Conservation (phyloP, 37 sponge, comb jelly and placozoan species). For the Amphimedon queenslandica region DNA sequence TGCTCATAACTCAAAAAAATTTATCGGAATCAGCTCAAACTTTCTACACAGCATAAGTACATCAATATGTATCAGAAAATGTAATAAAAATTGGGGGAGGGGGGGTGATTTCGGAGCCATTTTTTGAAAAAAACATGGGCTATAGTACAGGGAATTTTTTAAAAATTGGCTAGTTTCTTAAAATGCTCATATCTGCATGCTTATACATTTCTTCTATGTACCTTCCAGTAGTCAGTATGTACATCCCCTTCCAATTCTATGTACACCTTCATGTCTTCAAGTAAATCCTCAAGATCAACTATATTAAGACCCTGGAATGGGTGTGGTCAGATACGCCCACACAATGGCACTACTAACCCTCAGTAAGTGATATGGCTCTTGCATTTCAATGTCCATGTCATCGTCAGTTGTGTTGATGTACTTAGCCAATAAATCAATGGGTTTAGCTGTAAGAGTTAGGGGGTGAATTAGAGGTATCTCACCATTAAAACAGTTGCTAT, state of each 20-base stretch:
- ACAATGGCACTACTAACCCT: slow-evolving; percentile 35
- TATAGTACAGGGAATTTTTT: too few relatives aligned
- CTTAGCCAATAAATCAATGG: slow-evolving; percentile 96
- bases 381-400: slow-evolving; percentile 81
- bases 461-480: not conserved
- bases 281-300: slow-evolving; percentile 89
- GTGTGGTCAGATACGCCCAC: not conserved
- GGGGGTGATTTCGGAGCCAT: too few relatives aligned
- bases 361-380: slow-evolving; percentile 84
- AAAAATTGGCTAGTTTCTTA: too few relatives aligned
- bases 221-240: slow-evolving; percentile 86
- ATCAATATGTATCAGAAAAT: too few relatives aligned
- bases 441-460: slow-evolving; percentile 67
- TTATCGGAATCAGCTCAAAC: too few relatives aligned
- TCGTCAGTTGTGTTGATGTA: slow-evolving; percentile 66
- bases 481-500: not conserved
- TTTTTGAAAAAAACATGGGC: too few relatives aligned
- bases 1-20: too few relatives aligned
- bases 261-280: slow-evolving; percentile 95
- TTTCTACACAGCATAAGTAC: too few relatives aligned
- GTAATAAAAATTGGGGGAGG: too few relatives aligned
- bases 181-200: not conserved
- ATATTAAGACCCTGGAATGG: slow-evolving; percentile 62
- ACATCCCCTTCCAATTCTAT: slow-evolving; percentile 75
- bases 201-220: too few relatives aligned